Conservation (phyloP, 2,113 vertebrate genomes). For the Percopsis transmontana region DNA sequence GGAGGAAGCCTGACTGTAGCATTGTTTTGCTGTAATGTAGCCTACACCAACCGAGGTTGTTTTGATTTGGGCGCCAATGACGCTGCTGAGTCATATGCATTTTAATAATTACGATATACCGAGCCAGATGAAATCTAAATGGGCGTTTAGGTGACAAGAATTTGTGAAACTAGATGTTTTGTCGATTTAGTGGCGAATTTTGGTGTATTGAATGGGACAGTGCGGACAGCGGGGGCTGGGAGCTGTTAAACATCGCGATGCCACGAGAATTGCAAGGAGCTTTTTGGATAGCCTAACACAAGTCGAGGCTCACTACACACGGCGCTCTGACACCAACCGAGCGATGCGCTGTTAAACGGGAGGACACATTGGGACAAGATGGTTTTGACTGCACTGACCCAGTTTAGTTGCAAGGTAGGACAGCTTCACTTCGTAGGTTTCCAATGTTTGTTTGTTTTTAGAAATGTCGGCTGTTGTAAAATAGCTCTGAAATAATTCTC, state of each 20-base stretch:
- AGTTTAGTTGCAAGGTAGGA: conserved; percentile 71
- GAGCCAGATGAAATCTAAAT: background rate
- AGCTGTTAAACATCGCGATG: conserved; percentile 66
- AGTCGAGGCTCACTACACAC: too few relatives aligned
- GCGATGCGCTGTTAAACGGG: conserved; percentile 36
- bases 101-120: background rate
- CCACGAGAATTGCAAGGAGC: conserved; percentile 56
- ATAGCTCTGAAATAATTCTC: background rate
- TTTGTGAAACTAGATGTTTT: background rate
- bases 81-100: conserved; percentile 47
- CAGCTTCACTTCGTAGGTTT: background rate
- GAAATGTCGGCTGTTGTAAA: background rate
- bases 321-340: conserved; percentile 17
- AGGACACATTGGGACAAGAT: conserved; percentile 43
- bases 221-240: conserved; percentile 20
- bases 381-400: conserved; percentile 70
- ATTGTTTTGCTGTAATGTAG: conserved; percentile 54
- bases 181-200: conserved; percentile 6
- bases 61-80: background rate
- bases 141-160: background rate
- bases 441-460: background rate
- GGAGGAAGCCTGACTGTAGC: conserved; percentile 37
- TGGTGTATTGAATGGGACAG: background rate
- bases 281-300: conserved; percentile 42
- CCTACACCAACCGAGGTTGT: too few relatives aligned